Base-by-base conservation (phyloP, 2,797 vertebrate genomes). In the Ctenopoma kingsleyae region DNA sequence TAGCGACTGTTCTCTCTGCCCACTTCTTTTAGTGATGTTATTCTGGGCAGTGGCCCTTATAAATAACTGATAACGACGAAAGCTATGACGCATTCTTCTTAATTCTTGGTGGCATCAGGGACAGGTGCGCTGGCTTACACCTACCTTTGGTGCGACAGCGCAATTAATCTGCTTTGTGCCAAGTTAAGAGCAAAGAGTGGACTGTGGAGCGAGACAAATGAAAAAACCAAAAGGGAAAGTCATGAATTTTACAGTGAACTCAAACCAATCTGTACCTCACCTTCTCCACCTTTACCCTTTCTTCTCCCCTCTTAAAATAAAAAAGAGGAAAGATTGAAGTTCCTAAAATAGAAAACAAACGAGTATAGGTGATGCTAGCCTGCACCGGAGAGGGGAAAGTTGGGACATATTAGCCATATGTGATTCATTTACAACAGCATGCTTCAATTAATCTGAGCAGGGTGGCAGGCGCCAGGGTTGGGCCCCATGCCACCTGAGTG, bases 181-280 rank as follows among this genome's bases (percentile, higher is more conserved):
- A 74, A 13, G 72, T 83, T 86, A 82, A 81, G 79, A 85, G 83
- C 72, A 84, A 54, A 73, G 71, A 71, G 63, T 73, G 76, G 80
- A 77, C 65, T 7, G 76, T 36, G 54, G 61, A 60, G 57, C 27
- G 81, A 90, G 78, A 88, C 75, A 71, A 92, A 91, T 90, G 88
- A 74, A 84, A 32, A 89, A 86, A 84, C 69, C 78, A 86, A 89
- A 88, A 85, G 62, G 79, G 89, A 81, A 90, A 88, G 87, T 90
- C 88, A 92, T 92, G 82, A 92, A 93, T 93, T 92, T 92, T 92
- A 79, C 84, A 93, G 86, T 75, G 81, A 83, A 87, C 62, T 76
- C 51, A 40, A 83, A 78, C 74, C 59, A 25, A 40, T 38, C 48
- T 76, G 58, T 68, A 19, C 58, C 80, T 84, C 83, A 88, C 85